A percentile compares a stretch with the other conserved stretches of the same genome.
These are phyloP conservation scores for Canis aureus DNA, from an alignment of 2,113 vertebrate genomes.

Conservation along the genomic window DNA sequence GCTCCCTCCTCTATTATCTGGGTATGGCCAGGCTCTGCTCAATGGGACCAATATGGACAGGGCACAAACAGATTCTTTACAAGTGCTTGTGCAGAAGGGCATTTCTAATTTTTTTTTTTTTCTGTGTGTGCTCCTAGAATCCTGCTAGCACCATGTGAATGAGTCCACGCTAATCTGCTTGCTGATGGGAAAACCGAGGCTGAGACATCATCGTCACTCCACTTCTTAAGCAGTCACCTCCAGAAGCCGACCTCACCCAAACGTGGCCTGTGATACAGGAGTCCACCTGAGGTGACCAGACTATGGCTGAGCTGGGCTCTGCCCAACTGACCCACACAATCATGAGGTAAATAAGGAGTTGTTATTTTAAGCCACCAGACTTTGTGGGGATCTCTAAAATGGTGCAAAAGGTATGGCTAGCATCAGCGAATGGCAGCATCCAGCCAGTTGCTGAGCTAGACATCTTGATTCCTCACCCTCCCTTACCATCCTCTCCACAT, in stretches of 20 bases:
- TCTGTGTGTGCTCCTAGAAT: not conserved
- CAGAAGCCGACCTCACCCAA: not conserved
- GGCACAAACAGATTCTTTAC: not conserved
- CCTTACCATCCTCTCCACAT: not conserved
- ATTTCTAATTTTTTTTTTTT: not conserved
- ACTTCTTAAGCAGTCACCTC: not conserved
- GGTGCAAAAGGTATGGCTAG: not conserved
- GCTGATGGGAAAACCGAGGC: not conserved
- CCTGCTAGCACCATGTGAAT: not conserved
- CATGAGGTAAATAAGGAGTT: not conserved
- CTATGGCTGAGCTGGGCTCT: not conserved
- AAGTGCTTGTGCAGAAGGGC: not conserved
- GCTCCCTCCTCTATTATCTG: not conserved
- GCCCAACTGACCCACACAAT: not conserved
- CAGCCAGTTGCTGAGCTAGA: not conserved
- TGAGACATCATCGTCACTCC: not conserved
- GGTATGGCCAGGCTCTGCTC: not conserved
- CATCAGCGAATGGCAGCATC: not conserved
- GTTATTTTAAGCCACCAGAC: not conserved
- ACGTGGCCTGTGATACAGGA: not conserved
- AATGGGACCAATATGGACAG: not conserved
- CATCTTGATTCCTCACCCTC: not conserved
- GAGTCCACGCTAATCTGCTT: not conserved
- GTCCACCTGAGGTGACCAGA: not conserved
- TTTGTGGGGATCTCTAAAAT: not conserved